These are phyloP conservation scores for Aramus guarauna DNA, from an alignment of 2,113 vertebrate species.

Conservation along the genomic window DNA sequence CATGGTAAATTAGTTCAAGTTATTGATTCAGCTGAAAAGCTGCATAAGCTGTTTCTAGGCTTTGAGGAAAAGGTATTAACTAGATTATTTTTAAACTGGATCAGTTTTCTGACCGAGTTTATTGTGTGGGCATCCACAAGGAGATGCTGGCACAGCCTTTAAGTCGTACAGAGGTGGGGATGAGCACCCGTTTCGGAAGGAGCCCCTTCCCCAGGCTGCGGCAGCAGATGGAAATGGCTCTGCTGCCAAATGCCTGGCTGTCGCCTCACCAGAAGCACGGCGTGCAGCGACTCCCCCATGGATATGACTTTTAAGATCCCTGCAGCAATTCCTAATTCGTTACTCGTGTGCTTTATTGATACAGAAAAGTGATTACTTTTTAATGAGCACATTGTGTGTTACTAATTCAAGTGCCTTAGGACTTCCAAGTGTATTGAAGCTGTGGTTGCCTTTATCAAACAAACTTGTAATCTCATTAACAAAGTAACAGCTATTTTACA, in stretches of 20 bases:
- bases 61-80: not conserved
- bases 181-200: not conserved
- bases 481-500: constrained; percentile 30
- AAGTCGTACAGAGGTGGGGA: not conserved
- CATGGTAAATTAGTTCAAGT: not conserved
- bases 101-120: not conserved
- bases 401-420: constrained; percentile 25
- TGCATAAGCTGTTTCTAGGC: not conserved
- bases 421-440: not conserved
- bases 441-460: not conserved
- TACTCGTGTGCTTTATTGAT: not conserved
- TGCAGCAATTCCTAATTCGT: not conserved
- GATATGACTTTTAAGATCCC: not conserved
- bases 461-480: constrained; percentile 21
- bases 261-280: not conserved
- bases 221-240: not conserved
- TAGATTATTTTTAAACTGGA: not conserved
- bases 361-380: constrained; percentile 1
- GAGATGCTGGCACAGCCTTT: not conserved
- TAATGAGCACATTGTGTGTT: not conserved
- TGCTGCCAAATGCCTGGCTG: not conserved
- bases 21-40: not conserved
- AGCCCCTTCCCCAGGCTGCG: not conserved
- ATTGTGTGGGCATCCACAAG: not conserved
- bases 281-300: not conserved